Percentiles rank a stretch among this genome's conserved stretches.
Conservation (phyloP, 2,888 invertebrate genomes). For the Calameuta filiformis region DNA sequence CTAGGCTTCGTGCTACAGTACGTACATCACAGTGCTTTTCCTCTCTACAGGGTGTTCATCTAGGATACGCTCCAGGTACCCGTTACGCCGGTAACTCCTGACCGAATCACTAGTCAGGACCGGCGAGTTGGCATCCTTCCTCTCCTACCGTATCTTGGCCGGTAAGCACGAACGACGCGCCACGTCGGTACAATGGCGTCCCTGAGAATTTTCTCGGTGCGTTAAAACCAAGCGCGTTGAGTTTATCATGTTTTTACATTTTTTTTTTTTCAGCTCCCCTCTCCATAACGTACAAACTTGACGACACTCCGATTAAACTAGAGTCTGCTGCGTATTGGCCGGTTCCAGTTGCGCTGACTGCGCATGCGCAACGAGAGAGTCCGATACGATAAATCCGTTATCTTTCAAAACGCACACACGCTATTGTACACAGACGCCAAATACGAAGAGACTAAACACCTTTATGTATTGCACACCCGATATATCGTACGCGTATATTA, state of each 20-base stretch:
- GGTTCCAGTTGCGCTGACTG: slow-evolving; percentile 15
- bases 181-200: background rate
- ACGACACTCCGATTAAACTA: background rate
- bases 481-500: slow-evolving; percentile 22
- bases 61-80: background rate
- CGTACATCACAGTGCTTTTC: background rate
- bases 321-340: background rate
- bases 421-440: background rate
- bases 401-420: slow-evolving; percentile 38
- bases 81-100: background rate
- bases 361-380: slow-evolving; percentile 46
- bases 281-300: background rate
- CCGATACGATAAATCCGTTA: slow-evolving; percentile 60
- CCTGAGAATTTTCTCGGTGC: background rate
- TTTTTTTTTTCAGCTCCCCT: background rate
- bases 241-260: background rate
- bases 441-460: slow-evolving; percentile 3
- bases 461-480: slow-evolving; percentile 26
- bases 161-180: background rate
- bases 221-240: background rate
- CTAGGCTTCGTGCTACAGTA: background rate
- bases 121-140: background rate
- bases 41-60: slow-evolving; percentile 2
- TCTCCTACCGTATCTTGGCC: background rate
- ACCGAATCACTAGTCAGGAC: background rate